Conservation (phyloP, 2,113 vertebrate genomes). For the Erpornis zantholeuca region DNA sequence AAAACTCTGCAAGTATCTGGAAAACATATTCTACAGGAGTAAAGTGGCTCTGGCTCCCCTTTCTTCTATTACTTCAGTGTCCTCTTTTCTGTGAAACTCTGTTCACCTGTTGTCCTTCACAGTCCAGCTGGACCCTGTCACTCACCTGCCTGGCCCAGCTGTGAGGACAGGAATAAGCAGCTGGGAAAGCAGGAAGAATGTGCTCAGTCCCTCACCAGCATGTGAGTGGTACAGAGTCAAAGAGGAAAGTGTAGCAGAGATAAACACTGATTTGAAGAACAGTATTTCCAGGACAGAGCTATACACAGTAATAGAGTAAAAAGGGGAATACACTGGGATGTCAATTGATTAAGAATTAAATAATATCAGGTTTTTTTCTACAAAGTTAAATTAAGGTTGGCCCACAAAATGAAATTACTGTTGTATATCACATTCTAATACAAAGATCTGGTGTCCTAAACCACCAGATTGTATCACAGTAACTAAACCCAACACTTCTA, state of each 20-base stretch:
- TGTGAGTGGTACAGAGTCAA: not conserved
- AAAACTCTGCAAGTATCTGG: not conserved
- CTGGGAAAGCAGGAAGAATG: not conserved
- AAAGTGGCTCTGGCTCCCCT: not conserved
- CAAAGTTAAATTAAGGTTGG: not conserved
- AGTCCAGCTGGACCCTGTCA: fast-evolving
- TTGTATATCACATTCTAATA: not conserved
- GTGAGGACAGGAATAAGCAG: not conserved
- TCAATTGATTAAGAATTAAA: not conserved
- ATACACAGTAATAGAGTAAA: not conserved
- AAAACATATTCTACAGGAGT: not conserved
- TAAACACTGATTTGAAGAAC: not conserved
- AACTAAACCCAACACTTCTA: not conserved
- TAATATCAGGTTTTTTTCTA: not conserved
- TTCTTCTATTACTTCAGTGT: not conserved
- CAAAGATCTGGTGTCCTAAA: not conserved
- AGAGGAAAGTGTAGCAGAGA: not conserved
- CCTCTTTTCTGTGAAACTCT: not conserved
- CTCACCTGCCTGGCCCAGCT: not conserved
- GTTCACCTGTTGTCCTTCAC: not conserved
- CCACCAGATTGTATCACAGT: not conserved
- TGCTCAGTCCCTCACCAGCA: not conserved
- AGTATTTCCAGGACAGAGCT: not conserved
- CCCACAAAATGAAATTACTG: not conserved
- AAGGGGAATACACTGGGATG: not conserved